Conservation (phyloP, 2,797 vertebrate genomes). For the Chelon labrosus region DNA sequence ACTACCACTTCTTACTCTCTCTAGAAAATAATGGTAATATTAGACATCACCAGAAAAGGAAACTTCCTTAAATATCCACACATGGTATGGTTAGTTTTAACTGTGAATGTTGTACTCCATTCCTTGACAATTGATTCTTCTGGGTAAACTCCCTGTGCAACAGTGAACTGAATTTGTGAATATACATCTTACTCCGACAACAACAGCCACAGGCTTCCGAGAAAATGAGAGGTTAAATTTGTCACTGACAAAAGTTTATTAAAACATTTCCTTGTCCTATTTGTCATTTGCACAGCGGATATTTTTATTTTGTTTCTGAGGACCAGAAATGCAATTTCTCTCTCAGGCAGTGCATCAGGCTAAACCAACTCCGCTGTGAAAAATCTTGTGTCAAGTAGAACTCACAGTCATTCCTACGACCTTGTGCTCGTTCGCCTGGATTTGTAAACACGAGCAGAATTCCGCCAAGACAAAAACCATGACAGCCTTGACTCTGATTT, state of each 20-base stretch:
- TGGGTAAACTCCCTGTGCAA: neutral
- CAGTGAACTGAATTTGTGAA: neutral
- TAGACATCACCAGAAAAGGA: too few species aligned
- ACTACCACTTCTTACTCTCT: too few species aligned
- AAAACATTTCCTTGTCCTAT: constrained; percentile 32
- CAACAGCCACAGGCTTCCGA: neutral
- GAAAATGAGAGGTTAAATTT: constrained; percentile 29
- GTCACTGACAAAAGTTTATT: constrained; percentile 52
- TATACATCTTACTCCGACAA: constrained; percentile 3
- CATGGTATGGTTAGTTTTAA: too few species aligned
- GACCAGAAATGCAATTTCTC: constrained; percentile 28
- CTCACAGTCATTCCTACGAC: constrained; percentile 25
- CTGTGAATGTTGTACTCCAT: too few species aligned
- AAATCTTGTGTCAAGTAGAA: constrained; percentile 30
- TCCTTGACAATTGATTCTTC: neutral
- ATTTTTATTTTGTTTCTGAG: constrained; percentile 27
- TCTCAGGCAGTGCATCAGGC: constrained; percentile 16
- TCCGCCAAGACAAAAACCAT: constrained; percentile 6
- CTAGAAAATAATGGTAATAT: too few species aligned
- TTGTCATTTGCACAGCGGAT: constrained; percentile 34
- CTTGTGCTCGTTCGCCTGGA: constrained; percentile 19
- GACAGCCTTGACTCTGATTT: constrained; percentile 15
- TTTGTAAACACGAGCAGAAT: constrained; percentile 45
- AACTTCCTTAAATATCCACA: too few species aligned
- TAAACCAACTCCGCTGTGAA: constrained; percentile 12